Conservation (phyloP, 2,888 invertebrate species). For the Zeuzera pyrina region DNA sequence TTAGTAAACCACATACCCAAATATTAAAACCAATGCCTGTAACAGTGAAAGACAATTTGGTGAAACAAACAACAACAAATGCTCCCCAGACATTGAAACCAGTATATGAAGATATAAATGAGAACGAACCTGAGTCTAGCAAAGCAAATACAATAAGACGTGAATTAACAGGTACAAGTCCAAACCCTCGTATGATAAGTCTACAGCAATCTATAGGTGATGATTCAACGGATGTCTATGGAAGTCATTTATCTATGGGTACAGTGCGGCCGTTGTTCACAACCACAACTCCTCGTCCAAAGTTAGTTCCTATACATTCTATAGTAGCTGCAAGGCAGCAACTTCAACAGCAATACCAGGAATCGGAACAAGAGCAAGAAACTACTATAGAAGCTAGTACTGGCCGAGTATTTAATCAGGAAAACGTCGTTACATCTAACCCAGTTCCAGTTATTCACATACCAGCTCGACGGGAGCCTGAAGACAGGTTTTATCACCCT, state of each 20-base stretch:
- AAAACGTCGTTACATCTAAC: constrained; percentile 63
- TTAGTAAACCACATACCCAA: constrained; percentile 40
- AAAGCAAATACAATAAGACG: constrained; percentile 76
- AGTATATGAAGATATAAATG: constrained; percentile 62
- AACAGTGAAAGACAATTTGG: constrained; percentile 41
- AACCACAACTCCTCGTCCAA: constrained; percentile 72
- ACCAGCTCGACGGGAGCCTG: constrained; percentile 48
- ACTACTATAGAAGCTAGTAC: constrained; percentile 67
- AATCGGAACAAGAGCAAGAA: constrained; percentile 51
- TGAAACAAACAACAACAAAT: constrained; percentile 55
- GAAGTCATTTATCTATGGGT: constrained; percentile 75
- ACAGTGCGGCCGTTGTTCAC: constrained; percentile 79
- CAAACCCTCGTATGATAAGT: constrained; percentile 69
- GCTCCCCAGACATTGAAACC: constrained; percentile 61
- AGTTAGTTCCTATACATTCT: constrained; percentile 67
- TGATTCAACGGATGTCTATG: constrained; percentile 80
- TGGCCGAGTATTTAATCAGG: constrained; percentile 61
- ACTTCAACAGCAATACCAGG: constrained; percentile 59
- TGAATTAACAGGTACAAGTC: constrained; percentile 73
- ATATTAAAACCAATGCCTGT: constrained; percentile 47
- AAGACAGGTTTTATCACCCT: constrained; percentile 51
- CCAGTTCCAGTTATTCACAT: constrained; percentile 72
- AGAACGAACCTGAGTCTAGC: constrained; percentile 51
- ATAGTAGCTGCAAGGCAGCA: constrained; percentile 62
- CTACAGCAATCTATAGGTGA: constrained; percentile 75